A percentile compares a stretch with the other conserved stretches of the same genome.
These are phyloP conservation scores for Stenodera caucasica DNA, from an alignment of 2,888 invertebrate genomes.

Conservation along the genomic window DNA sequence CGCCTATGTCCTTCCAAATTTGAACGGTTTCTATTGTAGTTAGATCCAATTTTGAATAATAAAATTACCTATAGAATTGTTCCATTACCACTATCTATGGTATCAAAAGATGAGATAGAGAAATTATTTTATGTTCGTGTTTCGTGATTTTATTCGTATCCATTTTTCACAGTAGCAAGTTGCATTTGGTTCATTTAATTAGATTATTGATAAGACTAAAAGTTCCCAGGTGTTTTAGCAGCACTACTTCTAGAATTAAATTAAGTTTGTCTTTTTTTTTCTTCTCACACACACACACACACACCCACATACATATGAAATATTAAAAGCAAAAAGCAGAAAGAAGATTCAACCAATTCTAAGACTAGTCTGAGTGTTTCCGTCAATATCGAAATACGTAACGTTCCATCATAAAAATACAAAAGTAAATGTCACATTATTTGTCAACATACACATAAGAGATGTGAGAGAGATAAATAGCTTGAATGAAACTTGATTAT, in stretches of 20 bases:
- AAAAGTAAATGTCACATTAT: constrained; percentile 22
- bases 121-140: too few relatives aligned
- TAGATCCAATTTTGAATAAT: too few relatives aligned
- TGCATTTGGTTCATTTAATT: background rate
- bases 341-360: background rate
- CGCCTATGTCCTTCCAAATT: too few relatives aligned
- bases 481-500: constrained; percentile 21
- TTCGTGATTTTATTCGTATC: too few relatives aligned
- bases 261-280: background rate
- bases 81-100: too few relatives aligned
- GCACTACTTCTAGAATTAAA: background rate
- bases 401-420: constrained; percentile 22
- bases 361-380: background rate
- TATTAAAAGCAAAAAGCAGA: too few relatives aligned
- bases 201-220: background rate
- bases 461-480: background rate
- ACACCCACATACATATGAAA: too few relatives aligned
- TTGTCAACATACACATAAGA: constrained; percentile 21
- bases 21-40: too few relatives aligned
- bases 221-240: background rate
- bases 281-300: too few relatives aligned
- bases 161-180: too few relatives aligned
- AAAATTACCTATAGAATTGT: too few relatives aligned
- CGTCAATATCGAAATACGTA: background rate
- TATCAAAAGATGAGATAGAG: too few relatives aligned